These are phyloP conservation scores for Digitonthophagus gazella DNA, from an alignment of 2,888 invertebrate species.

Conservation along the genomic window DNA sequence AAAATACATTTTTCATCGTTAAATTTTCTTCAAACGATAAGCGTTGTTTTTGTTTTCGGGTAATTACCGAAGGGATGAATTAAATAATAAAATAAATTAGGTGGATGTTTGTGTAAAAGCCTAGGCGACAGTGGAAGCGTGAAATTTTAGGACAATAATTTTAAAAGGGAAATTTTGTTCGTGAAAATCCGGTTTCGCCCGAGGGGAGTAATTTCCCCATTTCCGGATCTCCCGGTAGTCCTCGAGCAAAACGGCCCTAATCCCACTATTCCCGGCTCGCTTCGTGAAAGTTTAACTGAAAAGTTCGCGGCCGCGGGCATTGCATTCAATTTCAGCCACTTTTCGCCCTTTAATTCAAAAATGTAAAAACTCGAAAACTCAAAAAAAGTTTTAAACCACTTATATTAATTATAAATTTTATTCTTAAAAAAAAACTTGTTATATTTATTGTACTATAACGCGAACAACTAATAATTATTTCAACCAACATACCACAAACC, in stretches of 20 bases:
- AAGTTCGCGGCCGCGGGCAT: conserved; percentile 3
- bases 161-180: background rate
- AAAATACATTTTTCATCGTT: too few species aligned
- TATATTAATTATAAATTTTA: too few species aligned
- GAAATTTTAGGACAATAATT: background rate
- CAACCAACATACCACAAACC: too few species aligned
- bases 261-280: background rate
- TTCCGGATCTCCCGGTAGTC: conserved; percentile 7
- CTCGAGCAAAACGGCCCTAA: conserved; percentile 5
- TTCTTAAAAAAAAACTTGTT: too few species aligned
- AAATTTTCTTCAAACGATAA: too few species aligned
- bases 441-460: too few species aligned
- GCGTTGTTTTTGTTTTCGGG: too few species aligned
- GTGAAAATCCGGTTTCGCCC: background rate
- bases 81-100: background rate
- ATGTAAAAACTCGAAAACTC: too few species aligned
- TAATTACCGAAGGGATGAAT: too few species aligned
- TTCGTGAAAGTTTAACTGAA: conserved; percentile 14
- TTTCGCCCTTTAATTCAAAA: background rate
- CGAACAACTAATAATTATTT: too few species aligned
- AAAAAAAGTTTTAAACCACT: too few species aligned
- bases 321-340: conserved; percentile 10
- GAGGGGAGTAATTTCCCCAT: conserved; percentile 9
- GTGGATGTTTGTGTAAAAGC: background rate
- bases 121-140: background rate